Evolutionary conservation across 2,113 vertebrate species (phyloP), one percentile per base, ranked within the genome.

Genomic region (Eolophus roseicapilla): DNA sequence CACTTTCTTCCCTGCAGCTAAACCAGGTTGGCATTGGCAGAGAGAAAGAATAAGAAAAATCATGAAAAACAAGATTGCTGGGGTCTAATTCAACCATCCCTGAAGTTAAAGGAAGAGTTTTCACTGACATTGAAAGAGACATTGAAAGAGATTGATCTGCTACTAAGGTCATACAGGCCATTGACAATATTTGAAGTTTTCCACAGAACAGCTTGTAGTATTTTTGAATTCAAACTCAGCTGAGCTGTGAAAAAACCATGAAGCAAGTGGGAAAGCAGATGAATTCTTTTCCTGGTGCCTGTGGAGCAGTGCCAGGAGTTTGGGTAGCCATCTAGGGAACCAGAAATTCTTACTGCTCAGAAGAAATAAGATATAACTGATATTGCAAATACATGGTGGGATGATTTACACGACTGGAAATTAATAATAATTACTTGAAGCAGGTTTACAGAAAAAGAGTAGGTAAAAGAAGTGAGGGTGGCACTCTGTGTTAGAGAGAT

Each of bases 101-200:
- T 84, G 76, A 90, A 89, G 86, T 82, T 95, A 93, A 86, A 86
- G 69, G 35, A 91, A 86, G 70, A 84, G 43, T 95, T 95, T 96
- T 90, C 41, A 27, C 52, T 49, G 69, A 57, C 52, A 24, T 81
- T 79, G 57, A 59, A 59, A 82, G 78, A 82, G 37, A 16, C 57
- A 16, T 35, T 35, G 33, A 35, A 59, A 35, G 50, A 94, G 52
- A 78, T 62, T 11, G 29, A 95, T 90, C 47, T 92, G 49, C 57
- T 83, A 31, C 23, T 87, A 53, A 87, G 88, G 83, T 96, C 85
- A 78, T 69, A 29, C 16, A 83, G 63, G 86, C 65, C 86, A 65
- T 13, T 69, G 86, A 82, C 68, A 84, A 82, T 86, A 86, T 86
- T 88, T 90, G 92, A 95, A 88, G 35, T 78, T 94, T 90, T 92